Percentiles rank a stretch among this genome's conserved stretches.
Evolutionary conservation across 2,797 vertebrate species (phyloP).

Genomic region (Bryconaethiops microstoma): DNA sequence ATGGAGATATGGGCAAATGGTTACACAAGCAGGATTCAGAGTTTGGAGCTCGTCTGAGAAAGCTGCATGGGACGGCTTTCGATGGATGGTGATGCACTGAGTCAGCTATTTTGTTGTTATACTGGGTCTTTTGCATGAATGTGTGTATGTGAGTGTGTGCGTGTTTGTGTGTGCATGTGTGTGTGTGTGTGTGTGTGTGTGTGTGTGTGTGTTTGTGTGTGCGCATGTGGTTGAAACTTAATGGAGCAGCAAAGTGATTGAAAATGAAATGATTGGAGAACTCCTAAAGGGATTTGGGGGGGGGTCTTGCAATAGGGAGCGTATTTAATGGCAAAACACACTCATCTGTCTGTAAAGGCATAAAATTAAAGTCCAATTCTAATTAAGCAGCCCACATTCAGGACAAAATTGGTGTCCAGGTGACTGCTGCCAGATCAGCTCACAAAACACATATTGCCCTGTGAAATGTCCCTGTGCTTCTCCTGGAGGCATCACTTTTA

Average conservation of each 20-base stretch:
- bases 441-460: constrained; percentile 15
- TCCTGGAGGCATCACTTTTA: constrained; percentile 22
- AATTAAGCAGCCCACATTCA: constrained; percentile 39
- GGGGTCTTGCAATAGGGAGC: constrained; percentile 11
- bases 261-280: constrained; percentile 45
- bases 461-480: not conserved
- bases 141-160: constrained; percentile 6
- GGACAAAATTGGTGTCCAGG: constrained; percentile 15
- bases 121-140: not conserved
- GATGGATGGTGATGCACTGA: constrained; percentile 23
- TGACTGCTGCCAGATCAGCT: constrained; percentile 19
- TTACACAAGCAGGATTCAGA: constrained; percentile 57
- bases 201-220: not conserved
- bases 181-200: no score
- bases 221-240: constrained; percentile 41
- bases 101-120: constrained; percentile 40
- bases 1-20: constrained; percentile 67
- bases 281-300: constrained; percentile 39
- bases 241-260: constrained; percentile 41
- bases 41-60: constrained; percentile 36
- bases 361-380: constrained; percentile 34
- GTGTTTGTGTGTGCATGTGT: constrained; percentile 17
- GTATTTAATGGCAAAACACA: constrained; percentile 42
- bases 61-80: not conserved
- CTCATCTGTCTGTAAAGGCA: constrained; percentile 40